Evolutionary conservation across 2,888 invertebrate species (phyloP).

Genomic region (Eurois occulta): DNA sequence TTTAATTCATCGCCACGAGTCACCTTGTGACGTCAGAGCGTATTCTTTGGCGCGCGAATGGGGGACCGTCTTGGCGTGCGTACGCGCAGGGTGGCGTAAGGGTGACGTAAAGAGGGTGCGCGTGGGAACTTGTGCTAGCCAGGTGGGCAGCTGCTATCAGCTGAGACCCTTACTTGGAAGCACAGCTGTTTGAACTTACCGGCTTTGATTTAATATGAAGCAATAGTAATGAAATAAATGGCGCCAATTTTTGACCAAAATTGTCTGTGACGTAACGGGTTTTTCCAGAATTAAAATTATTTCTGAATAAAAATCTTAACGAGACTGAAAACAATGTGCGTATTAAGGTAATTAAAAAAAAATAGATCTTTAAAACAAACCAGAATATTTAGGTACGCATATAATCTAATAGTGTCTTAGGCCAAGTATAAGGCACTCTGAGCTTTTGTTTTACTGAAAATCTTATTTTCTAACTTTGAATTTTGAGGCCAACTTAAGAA

Average conservation of each 20-base stretch:
- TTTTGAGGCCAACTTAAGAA: not conserved
- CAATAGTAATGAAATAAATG: conserved; percentile 42
- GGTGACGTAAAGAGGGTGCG: conserved; percentile 78
- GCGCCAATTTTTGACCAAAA: conserved; percentile 9
- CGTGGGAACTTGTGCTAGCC: conserved; percentile 88
- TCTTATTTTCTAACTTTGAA: not conserved
- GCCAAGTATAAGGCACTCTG: not conserved
- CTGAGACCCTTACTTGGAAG: conserved; percentile 70
- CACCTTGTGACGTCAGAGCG: conserved; percentile 77
- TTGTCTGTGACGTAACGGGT: conserved; percentile 17
- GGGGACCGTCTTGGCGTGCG: conserved; percentile 72
- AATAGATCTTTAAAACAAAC: not conserved
- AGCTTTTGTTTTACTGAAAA: not conserved
- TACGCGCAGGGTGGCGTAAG: conserved; percentile 71
- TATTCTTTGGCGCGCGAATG: conserved; percentile 65
- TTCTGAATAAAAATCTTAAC: not conserved
- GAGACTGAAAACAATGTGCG: not conserved
- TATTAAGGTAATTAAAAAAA: not conserved
- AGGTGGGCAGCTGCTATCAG: conserved; percentile 79
- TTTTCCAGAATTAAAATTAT: not conserved
- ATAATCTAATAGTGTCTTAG: not conserved
- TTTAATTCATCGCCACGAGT: conserved; percentile 81
- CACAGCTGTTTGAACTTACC: conserved; percentile 79
- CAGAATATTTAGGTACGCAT: not conserved
- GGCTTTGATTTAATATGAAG: conserved; percentile 47